phyloP scores from a whole-genome alignment of 2,113 vertebrate species.

The Gambusia holbrooki region DNA sequence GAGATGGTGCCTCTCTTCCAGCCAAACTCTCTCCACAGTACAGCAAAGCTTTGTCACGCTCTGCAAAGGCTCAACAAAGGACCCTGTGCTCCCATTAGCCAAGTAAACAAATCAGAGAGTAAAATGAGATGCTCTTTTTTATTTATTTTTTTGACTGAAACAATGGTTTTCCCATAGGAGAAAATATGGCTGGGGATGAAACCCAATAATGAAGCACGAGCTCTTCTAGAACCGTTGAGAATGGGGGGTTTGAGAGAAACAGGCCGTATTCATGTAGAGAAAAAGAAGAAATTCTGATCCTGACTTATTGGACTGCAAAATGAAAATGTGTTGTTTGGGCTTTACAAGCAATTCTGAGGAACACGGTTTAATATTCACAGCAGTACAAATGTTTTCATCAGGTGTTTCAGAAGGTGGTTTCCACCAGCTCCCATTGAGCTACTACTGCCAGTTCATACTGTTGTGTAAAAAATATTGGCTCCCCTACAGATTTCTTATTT shows the following conservation, averaged over 20 bases:
- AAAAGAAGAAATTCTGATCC: conserved; percentile 45
- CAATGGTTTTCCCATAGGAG: conserved; percentile 74
- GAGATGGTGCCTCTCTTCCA: conserved; percentile 63
- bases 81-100: conserved; percentile 70
- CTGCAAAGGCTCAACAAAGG: conserved; percentile 73
- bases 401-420: conserved; percentile 41
- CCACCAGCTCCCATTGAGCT: conserved; percentile 16
- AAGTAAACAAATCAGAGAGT: conserved; percentile 75
- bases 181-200: conserved; percentile 71
- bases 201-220: conserved; percentile 65
- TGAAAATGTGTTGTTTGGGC: conserved; percentile 56
- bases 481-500: neutral
- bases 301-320: conserved; percentile 57
- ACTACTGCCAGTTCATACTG: conserved; percentile 23
- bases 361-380: conserved; percentile 39
- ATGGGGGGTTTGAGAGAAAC: conserved; percentile 55
- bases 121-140: conserved; percentile 70
- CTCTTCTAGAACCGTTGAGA: conserved; percentile 64
- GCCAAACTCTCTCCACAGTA: conserved; percentile 57
- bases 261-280: conserved; percentile 40
- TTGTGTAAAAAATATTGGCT: neutral
- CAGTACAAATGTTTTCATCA: conserved; percentile 34
- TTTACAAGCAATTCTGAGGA: conserved; percentile 42
- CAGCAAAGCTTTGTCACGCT: conserved; percentile 69
- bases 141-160: conserved; percentile 65